A percentile compares a stretch with the other conserved stretches of the same genome.
These are phyloP conservation scores for Cebus imitator DNA, from an alignment of 2,113 vertebrate species.

Conservation along the genomic window DNA sequence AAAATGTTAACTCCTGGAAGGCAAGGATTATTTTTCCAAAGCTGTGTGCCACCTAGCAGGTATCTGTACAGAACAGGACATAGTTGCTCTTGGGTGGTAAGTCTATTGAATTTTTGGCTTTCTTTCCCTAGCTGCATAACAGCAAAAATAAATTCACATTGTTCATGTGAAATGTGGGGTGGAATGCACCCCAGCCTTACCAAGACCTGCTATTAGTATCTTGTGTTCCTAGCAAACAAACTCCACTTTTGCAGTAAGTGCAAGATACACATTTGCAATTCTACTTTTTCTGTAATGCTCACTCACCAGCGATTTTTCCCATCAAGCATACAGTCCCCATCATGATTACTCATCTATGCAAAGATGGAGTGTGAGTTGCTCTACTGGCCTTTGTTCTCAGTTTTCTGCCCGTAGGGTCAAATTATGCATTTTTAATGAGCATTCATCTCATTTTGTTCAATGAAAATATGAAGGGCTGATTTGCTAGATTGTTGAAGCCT, in stretches of 20 bases:
- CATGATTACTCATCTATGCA: not conserved
- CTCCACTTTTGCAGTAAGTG: not conserved
- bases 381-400: not conserved
- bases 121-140: not conserved
- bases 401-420: not conserved
- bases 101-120: not conserved
- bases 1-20: conserved; percentile 41
- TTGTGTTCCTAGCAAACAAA: not conserved
- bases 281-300: not conserved
- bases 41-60: not conserved
- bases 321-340: not conserved
- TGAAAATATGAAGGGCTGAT: conserved; percentile 23
- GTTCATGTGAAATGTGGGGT: not conserved
- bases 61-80: not conserved
- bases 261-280: not conserved
- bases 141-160: not conserved
- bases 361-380: not conserved
- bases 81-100: not conserved
- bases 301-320: conserved; percentile 13
- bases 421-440: conserved; percentile 25
- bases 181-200: not conserved
- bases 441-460: not conserved
- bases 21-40: not conserved
- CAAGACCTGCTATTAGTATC: not conserved
- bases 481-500: not conserved